Evolutionary conservation across 2,888 invertebrate genomes (phyloP).

Genomic region (Hirtodrosophila histrioides): DNA sequence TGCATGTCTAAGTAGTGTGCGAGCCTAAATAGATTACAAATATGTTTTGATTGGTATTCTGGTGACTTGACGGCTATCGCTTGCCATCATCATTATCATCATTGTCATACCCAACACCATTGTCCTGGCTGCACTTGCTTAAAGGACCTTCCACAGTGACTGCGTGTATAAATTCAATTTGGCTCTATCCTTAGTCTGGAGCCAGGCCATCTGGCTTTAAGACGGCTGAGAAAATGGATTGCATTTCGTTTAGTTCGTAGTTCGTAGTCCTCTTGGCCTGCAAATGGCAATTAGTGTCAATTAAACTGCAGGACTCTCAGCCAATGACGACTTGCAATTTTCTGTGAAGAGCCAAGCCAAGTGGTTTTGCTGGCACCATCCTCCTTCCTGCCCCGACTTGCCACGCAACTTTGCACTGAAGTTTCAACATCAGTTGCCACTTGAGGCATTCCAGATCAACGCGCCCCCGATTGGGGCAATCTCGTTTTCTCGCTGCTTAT

Average conservation of each 20-base stretch:
- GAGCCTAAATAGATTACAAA: slow-evolving; percentile 68
- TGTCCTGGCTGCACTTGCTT: too few species aligned
- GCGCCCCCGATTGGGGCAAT: slow-evolving; percentile 17
- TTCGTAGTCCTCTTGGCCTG: slow-evolving; percentile 17
- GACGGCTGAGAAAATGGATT: slow-evolving; percentile 47
- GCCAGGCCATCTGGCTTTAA: slow-evolving; percentile 23
- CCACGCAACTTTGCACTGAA: neutral
- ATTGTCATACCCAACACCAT: neutral
- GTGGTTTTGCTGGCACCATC: neutral
- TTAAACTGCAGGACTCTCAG: slow-evolving; percentile 39
- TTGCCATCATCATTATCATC: neutral
- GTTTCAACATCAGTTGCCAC: slow-evolving; percentile 26
- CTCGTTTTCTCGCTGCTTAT: slow-evolving; percentile 18
- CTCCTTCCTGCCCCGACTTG: neutral
- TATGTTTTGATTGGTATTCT: slow-evolving; percentile 53
- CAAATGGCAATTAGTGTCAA: slow-evolving; percentile 68
- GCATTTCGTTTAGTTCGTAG: slow-evolving; percentile 20
- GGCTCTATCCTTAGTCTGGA: slow-evolving; percentile 5
- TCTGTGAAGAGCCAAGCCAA: neutral
- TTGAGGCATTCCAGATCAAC: slow-evolving; percentile 37
- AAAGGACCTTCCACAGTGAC: neutral
- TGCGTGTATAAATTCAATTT: slow-evolving; percentile 57
- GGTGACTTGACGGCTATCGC: slow-evolving; percentile 7
- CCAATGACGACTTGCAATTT: slow-evolving; percentile 13
- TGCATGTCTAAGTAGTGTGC: slow-evolving; percentile 44